Percentiles rank a stretch among this genome's conserved stretches.
phyloP scores from a whole-genome alignment of 2,888 invertebrate genomes.

The Cephus sareptanus region DNA sequence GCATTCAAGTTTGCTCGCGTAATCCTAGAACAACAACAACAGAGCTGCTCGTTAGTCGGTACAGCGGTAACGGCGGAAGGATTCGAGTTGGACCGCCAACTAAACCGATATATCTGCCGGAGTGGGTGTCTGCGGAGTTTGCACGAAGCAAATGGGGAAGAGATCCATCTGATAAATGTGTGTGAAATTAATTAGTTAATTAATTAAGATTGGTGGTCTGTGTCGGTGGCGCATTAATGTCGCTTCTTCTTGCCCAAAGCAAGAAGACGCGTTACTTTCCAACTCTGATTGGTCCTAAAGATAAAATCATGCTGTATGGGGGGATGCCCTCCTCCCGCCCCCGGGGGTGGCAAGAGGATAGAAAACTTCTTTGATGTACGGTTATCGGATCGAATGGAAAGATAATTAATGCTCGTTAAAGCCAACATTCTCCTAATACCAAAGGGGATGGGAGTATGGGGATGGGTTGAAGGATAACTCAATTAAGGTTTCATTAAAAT shows the following conservation, averaged over 20 bases:
- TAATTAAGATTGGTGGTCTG: conserved; percentile 46
- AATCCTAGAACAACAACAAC: conserved; percentile 32
- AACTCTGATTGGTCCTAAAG: not conserved
- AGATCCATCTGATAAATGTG: conserved; percentile 53
- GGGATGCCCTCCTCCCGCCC: too few relatives aligned
- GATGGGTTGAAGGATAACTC: not conserved
- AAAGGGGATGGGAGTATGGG: not conserved
- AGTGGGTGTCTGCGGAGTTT: conserved; percentile 44
- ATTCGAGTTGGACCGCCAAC: conserved; percentile 47
- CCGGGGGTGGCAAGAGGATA: not conserved
- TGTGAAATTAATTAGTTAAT: conserved; percentile 57
- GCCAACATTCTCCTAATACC: not conserved
- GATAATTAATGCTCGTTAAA: not conserved
- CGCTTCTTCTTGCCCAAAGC: not conserved
- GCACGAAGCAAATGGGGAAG: conserved; percentile 26
- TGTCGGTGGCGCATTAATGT: not conserved
- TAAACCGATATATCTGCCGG: conserved; percentile 52
- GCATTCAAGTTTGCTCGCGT: conserved; percentile 28
- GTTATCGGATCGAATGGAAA: not conserved
- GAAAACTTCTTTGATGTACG: not conserved
- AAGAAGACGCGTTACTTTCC: conserved; percentile 9
- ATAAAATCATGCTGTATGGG: not conserved
- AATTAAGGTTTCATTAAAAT: not conserved
- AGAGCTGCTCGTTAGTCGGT: conserved; percentile 43
- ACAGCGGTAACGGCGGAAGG: conserved; percentile 40